These are phyloP conservation scores for Apostichopus japonicus DNA, from an alignment of 35 echinoderm and acorn worm genomes.

Conservation along the genomic window DNA sequence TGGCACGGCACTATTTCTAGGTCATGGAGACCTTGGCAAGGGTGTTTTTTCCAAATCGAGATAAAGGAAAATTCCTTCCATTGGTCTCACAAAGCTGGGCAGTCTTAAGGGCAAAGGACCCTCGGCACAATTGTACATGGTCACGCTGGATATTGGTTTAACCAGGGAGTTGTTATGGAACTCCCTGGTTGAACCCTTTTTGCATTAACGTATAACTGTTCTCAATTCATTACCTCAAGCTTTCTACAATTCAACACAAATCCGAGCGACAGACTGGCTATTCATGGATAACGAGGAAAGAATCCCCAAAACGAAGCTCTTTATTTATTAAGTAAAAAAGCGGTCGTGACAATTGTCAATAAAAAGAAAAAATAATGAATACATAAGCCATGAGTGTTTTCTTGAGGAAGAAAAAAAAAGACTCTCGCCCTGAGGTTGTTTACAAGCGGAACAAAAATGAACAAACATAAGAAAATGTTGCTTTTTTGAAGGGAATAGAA, in stretches of 20 bases:
- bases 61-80: background rate
- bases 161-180: no score
- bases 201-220: background rate
- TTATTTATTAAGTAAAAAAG: background rate
- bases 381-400: no score
- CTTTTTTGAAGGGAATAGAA: background rate
- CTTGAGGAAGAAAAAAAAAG: background rate
- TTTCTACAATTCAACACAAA: background rate
- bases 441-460: constrained; percentile 45
- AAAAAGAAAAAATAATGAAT: background rate
- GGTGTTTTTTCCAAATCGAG: background rate
- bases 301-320: background rate
- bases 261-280: background rate
- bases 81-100: no score
- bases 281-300: background rate
- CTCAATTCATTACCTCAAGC: background rate
- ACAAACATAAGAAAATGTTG: constrained; percentile 20
- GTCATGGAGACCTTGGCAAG: background rate
- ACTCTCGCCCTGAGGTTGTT: background rate
- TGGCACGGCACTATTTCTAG: background rate
- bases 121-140: background rate
- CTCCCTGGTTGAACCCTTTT: background rate
- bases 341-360: background rate
- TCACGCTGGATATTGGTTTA: background rate
- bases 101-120: no score